A percentile compares a stretch with the other conserved stretches of the same genome.
These are phyloP conservation scores for Liasis olivaceus DNA, from an alignment of 2,797 vertebrate genomes.

Conservation along the genomic window DNA sequence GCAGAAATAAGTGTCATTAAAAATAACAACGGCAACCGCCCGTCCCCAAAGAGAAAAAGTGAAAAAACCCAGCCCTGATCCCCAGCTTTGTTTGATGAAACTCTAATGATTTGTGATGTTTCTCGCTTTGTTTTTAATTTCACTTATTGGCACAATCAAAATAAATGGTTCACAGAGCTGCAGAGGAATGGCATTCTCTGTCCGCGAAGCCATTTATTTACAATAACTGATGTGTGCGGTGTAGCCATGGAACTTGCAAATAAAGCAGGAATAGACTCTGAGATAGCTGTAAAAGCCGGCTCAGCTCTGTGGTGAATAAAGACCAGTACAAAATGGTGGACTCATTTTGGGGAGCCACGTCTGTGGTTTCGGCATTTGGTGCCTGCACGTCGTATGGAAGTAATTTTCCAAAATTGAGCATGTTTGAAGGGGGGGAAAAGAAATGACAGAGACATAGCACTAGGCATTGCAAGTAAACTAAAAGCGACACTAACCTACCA, in stretches of 20 bases:
- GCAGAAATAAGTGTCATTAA: not conserved
- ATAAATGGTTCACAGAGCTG: slow-evolving; percentile 31
- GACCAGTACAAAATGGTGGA: not conserved
- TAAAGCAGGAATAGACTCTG: not conserved
- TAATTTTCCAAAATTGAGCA: not conserved
- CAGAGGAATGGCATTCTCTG: slow-evolving; percentile 17
- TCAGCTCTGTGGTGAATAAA: not conserved
- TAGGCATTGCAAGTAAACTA: not conserved
- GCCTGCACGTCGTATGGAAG: no score
- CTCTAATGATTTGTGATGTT: not conserved
- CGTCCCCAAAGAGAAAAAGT: not conserved
- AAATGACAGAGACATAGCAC: not conserved
- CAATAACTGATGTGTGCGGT: not conserved
- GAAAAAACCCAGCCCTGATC: slow-evolving; percentile 22
- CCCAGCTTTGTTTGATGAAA: not conserved
- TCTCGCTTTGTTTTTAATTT: slow-evolving; percentile 29
- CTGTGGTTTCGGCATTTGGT: not conserved
- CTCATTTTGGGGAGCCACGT: not conserved
- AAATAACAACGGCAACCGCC: not conserved
- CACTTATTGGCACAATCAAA: slow-evolving; percentile 39
- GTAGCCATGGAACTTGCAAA: not conserved
- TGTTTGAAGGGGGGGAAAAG: not conserved
- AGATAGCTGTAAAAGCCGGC: not conserved
- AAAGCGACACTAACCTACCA: not conserved
- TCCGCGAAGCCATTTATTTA: not conserved